These are phyloP conservation scores for Pimephales promelas DNA, from an alignment of 2,113 vertebrate species.

Conservation along the genomic window DNA sequence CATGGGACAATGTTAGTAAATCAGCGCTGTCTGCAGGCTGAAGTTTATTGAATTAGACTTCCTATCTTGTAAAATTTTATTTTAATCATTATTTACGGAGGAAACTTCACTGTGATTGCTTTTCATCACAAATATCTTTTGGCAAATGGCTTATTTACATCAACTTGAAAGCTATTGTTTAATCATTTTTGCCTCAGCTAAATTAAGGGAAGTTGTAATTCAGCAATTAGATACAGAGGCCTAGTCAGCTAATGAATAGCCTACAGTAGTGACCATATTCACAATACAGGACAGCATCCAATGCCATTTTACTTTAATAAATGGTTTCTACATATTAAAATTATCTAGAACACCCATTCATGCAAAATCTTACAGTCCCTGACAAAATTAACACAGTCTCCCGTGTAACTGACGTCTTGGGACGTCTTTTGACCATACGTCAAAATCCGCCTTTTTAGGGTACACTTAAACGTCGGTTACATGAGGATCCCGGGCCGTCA, in stretches of 20 bases:
- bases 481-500: too few species aligned
- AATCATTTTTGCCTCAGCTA: background rate
- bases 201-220: background rate
- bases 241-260: background rate
- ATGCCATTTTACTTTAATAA: background rate
- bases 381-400: too few species aligned
- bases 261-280: background rate
- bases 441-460: too few species aligned
- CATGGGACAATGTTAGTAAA: constrained; percentile 34
- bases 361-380: background rate
- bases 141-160: background rate
- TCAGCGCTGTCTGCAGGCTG: constrained; percentile 1
- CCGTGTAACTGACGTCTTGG: too few species aligned
- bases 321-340: background rate
- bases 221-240: background rate
- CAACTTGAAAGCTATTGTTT: background rate
- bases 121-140: background rate
- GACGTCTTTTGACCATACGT: too few species aligned
- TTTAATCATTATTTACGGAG: constrained; percentile 1
- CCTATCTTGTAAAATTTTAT: constrained; percentile 18
- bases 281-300: background rate
- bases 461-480: too few species aligned
- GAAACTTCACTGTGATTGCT: constrained; percentile 1
- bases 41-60: constrained; percentile 35
- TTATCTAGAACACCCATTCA: background rate